Conservation (phyloP, 2,797 vertebrate genomes). For the Apogon hyalosoma region DNA sequence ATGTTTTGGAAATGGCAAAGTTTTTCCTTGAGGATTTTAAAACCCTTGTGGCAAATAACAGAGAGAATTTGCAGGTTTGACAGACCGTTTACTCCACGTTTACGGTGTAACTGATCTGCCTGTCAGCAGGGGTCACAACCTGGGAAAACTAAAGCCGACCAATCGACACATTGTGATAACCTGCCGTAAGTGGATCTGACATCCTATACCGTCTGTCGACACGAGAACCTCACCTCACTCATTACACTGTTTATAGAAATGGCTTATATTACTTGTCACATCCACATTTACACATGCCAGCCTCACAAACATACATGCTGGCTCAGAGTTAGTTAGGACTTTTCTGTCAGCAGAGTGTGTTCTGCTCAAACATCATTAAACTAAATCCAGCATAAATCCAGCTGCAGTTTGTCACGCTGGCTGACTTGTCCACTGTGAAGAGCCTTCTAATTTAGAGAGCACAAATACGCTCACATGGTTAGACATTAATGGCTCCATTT, state of each 20-base stretch:
- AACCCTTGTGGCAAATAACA: constrained; percentile 34
- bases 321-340: constrained; percentile 44
- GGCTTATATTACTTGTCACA: constrained; percentile 65
- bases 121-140: constrained; percentile 72
- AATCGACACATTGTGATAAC: constrained; percentile 60
- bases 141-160: constrained; percentile 61
- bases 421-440: constrained; percentile 47
- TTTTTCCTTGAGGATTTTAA: constrained; percentile 18
- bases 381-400: constrained; percentile 61
- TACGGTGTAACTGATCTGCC: constrained; percentile 67
- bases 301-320: constrained; percentile 8
- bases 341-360: constrained; percentile 42
- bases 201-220: constrained; percentile 50
- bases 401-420: constrained; percentile 56
- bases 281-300: constrained; percentile 26
- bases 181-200: constrained; percentile 69
- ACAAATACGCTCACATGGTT: constrained; percentile 19
- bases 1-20: constrained; percentile 10
- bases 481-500: constrained; percentile 32
- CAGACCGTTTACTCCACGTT: constrained; percentile 42
- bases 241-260: constrained; percentile 68
- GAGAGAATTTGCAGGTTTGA: constrained; percentile 41
- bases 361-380: constrained; percentile 70
- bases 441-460: constrained; percentile 45
- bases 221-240: constrained; percentile 57